phyloP scores from a whole-genome alignment of 1,140 invertebrate genomes.

The Drosophila truncata region DNA sequence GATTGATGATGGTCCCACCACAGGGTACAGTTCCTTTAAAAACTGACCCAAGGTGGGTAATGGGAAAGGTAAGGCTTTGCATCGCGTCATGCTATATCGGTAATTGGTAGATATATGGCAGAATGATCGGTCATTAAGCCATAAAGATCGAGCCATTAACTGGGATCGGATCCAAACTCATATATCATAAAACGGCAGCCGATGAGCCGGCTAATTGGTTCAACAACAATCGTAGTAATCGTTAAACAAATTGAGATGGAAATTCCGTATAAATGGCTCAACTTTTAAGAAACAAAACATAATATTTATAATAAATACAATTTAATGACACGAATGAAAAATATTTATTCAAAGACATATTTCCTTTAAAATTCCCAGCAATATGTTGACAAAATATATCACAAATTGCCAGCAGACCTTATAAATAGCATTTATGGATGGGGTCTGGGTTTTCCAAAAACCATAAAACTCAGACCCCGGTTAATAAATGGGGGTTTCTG shows the following conservation, averaged over 20 bases:
- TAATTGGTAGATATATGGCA: constrained; percentile 43
- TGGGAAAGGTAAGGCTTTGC: neutral
- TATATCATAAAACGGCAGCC: constrained; percentile 23
- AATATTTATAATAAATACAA: neutral
- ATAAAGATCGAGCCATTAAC: constrained; percentile 46
- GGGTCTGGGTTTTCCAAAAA: constrained; percentile 17
- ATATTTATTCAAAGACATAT: neutral
- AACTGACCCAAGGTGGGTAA: constrained; percentile 1
- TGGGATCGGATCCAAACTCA: constrained; percentile 14
- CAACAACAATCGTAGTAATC: constrained; percentile 31
- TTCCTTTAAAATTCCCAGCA: neutral
- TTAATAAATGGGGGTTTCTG: constrained; percentile 35
- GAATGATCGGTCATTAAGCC: constrained; percentile 44
- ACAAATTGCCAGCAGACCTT: constrained; percentile 13
- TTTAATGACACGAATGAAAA: too few relatives aligned
- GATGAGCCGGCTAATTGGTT: constrained; percentile 40
- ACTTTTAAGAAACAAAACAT: neutral
- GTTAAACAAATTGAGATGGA: neutral
- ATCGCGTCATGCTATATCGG: constrained; percentile 26
- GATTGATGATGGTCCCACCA: constrained; percentile 31
- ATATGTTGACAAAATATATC: constrained; percentile 2
- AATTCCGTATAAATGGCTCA: neutral
- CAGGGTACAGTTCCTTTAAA: constrained; percentile 28
- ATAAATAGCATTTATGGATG: constrained; percentile 37
- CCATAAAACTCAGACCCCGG: constrained; percentile 31